phyloP scores from a whole-genome alignment of 2,113 vertebrate genomes.

The Heloderma charlesbogerti region DNA sequence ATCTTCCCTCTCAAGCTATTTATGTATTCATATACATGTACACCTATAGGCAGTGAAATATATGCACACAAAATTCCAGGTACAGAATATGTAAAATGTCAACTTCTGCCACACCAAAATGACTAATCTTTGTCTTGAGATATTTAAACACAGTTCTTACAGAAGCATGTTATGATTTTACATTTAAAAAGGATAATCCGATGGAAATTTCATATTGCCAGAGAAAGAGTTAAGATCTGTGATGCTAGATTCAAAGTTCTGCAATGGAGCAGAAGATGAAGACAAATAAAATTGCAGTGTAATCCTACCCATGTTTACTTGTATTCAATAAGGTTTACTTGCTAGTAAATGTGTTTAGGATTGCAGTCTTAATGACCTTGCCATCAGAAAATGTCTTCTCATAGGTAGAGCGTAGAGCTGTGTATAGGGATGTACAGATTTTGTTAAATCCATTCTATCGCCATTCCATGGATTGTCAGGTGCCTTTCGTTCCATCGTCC shows the following conservation, averaged over 20 bases:
- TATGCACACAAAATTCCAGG: background rate
- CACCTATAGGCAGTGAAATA: background rate
- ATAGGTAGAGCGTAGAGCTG: background rate
- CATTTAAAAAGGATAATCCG: background rate
- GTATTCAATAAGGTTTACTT: background rate
- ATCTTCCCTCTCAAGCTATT: background rate
- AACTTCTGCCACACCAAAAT: conserved; percentile 10
- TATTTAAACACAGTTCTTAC: background rate
- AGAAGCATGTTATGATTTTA: background rate
- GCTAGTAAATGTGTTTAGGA: background rate
- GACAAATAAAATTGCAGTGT: background rate
- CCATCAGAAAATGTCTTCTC: background rate
- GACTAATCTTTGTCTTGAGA: background rate
- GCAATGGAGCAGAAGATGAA: background rate
- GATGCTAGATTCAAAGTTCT: background rate
- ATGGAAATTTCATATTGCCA: background rate
- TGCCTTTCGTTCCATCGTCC: too few species aligned
- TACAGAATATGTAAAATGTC: conserved; percentile 8
- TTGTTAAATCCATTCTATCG: too few species aligned
- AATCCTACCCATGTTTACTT: background rate
- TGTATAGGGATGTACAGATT: too few species aligned
- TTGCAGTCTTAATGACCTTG: background rate
- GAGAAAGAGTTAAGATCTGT: background rate
- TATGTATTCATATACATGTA: background rate
- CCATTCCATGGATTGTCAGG: too few species aligned